phyloP scores from a whole-genome alignment of 2,797 vertebrate species.

The Champsocephalus esox region DNA sequence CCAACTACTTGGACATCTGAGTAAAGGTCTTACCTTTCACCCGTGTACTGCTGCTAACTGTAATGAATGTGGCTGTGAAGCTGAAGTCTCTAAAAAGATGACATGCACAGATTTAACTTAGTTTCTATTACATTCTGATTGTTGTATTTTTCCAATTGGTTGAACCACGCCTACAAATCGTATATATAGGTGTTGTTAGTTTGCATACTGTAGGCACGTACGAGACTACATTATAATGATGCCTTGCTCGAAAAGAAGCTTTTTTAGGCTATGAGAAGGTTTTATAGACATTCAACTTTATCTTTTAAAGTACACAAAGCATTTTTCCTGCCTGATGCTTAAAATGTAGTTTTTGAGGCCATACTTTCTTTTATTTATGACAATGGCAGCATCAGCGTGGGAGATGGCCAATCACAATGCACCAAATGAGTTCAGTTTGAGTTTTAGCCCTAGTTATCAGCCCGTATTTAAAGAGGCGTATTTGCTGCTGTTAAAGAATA shows the following conservation, averaged over 20 bases:
- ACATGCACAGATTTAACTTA: neutral
- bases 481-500: constrained; percentile 31
- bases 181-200: neutral
- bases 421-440: neutral
- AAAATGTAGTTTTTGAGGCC: neutral
- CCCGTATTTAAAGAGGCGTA: neutral
- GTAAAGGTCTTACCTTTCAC: neutral
- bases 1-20: neutral
- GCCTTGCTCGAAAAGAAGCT: neutral
- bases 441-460: neutral
- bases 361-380: neutral
- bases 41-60: neutral
- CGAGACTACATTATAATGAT: neutral
- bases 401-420: neutral
- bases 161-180: neutral
- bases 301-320: neutral
- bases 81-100: neutral
- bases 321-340: neutral
- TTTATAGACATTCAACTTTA: constrained; percentile 4
- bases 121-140: neutral
- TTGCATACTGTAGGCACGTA: neutral
- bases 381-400: neutral
- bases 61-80: neutral
- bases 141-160: neutral
- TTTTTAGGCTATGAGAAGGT: neutral